phyloP scores from a whole-genome alignment of 2,797 vertebrate species.

The Nyctibius grandis region DNA sequence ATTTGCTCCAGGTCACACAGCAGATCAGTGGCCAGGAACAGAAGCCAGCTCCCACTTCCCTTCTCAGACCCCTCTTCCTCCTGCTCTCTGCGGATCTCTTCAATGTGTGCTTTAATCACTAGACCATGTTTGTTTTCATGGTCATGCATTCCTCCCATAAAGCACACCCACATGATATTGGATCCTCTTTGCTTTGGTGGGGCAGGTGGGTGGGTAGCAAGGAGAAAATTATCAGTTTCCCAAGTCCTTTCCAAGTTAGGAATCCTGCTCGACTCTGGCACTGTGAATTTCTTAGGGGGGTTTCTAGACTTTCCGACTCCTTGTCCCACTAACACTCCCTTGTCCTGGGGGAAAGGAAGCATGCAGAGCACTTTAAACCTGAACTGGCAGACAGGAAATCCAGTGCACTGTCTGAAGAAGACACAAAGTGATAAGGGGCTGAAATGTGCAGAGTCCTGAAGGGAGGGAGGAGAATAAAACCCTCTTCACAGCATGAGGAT shows the following conservation, averaged over 20 bases:
- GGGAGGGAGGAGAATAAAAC: not conserved
- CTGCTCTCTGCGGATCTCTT: not conserved
- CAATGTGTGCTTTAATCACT: not conserved
- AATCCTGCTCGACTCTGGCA: not conserved
- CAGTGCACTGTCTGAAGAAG: not conserved
- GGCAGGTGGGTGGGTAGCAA: not conserved
- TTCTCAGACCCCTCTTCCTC: slow-evolving; percentile 34
- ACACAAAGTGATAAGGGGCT: not conserved
- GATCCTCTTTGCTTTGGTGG: not conserved
- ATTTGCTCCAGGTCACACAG: slow-evolving; percentile 42
- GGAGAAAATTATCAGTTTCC: not conserved
- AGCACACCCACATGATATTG: not conserved
- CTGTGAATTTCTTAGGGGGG: not conserved
- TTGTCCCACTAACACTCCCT: not conserved
- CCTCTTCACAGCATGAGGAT: not conserved
- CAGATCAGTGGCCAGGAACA: slow-evolving; percentile 38
- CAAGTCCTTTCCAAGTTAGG: not conserved
- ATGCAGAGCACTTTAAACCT: not conserved
- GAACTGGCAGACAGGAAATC: not conserved
- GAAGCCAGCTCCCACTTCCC: slow-evolving; percentile 53
- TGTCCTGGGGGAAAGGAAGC: not conserved
- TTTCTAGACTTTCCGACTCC: not conserved
- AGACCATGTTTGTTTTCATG: slow-evolving; percentile 15
- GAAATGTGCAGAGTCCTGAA: not conserved
- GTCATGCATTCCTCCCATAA: not conserved